Evolutionary conservation across 2,888 invertebrate genomes (phyloP), one percentile per base, ranked within the genome.

Genomic region (Sesia bembeciformis): DNA sequence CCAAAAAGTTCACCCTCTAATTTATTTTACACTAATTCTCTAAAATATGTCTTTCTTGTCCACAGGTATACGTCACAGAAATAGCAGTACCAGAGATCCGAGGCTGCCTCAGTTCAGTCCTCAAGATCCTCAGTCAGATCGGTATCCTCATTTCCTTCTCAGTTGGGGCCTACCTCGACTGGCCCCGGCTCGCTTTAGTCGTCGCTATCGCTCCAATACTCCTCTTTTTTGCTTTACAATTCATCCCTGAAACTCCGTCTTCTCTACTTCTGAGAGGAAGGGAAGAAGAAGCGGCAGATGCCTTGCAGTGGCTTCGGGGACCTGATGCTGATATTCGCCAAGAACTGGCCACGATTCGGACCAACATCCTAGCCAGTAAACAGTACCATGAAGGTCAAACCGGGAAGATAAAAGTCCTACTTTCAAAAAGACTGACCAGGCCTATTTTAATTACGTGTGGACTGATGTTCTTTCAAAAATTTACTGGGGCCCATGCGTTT

Each of bases 181-280:
- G 97, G 97, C 90, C 94, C 54, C 93, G 95, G 72, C 91, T 97
- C 54, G 97, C 97, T 0, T 82, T 94, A 54, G 91, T 96, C 49
- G 95, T 95, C 1, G 93, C 95, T 3, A 85, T 94, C 5, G 94
- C 95, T 4, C 95, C 96, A 5, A 90, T 95, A 4, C 89, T 95
- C 55, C 91, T 96, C 59, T 94, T 96, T 77, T 75, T 94, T 49
- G 93, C 94, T 5, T 91, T 95, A 53, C 91, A 94, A 62, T 93
- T 93, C 74, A 93, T 97, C 60, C 97, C 97, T 0, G 97, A 98
- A 87, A 96, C 97, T 38, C 97, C 97, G 4, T 94, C 96, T 58
- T 95, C 93, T 78, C 88, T 96, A 53, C 92, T 95, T 6, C 87
- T 95, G 40, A 91, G 94, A 66, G 95, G 95, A 39, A 91, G 92